phyloP scores from a whole-genome alignment of 2,797 vertebrate genomes.

The Champsocephalus esox region DNA sequence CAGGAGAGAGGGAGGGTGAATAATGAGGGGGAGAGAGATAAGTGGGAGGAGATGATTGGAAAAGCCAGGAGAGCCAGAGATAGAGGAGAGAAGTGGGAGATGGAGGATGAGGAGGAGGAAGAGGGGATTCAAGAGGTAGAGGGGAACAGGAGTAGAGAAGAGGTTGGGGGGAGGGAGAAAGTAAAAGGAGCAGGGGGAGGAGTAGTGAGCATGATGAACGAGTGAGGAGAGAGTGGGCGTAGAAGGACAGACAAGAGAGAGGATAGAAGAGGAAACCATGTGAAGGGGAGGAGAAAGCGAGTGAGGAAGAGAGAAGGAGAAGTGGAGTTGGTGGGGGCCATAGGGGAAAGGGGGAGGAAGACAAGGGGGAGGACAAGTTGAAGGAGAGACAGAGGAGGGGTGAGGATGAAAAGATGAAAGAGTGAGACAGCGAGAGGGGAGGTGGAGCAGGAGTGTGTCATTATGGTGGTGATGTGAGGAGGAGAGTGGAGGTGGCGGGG shows the following conservation, averaged over 20 bases:
- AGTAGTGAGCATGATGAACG: slow-evolving; percentile 61
- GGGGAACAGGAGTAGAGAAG: slow-evolving; percentile 38
- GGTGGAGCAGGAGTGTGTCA: slow-evolving; percentile 68
- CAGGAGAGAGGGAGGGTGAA: slow-evolving; percentile 39
- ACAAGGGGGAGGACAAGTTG: slow-evolving; percentile 41
- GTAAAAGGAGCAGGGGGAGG: slow-evolving; percentile 47
- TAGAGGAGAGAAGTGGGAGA: slow-evolving; percentile 55
- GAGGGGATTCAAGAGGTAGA: slow-evolving; percentile 35
- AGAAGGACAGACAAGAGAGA: slow-evolving; percentile 61
- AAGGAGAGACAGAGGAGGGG: slow-evolving; percentile 43
- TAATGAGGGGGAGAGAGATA: slow-evolving; percentile 59
- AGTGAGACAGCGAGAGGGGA: slow-evolving; percentile 41
- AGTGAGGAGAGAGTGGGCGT: slow-evolving; percentile 63
- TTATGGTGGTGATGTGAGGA: slow-evolving; percentile 63
- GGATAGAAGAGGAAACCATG: slow-evolving; percentile 49
- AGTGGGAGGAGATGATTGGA: slow-evolving; percentile 72
- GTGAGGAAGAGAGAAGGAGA: slow-evolving; percentile 34
- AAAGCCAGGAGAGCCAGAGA: slow-evolving; percentile 51
- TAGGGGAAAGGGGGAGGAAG: slow-evolving; percentile 8
- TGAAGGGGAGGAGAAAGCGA: slow-evolving; percentile 48
- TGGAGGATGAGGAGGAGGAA: slow-evolving; percentile 28
- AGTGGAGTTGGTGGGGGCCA: slow-evolving; percentile 29
- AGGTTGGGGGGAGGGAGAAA: slow-evolving; percentile 43
- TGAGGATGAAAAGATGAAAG: slow-evolving; percentile 31
- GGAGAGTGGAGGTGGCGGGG: slow-evolving; percentile 35